phyloP scores from a whole-genome alignment of 2,113 vertebrate species.

The Chloebia gouldiae region DNA sequence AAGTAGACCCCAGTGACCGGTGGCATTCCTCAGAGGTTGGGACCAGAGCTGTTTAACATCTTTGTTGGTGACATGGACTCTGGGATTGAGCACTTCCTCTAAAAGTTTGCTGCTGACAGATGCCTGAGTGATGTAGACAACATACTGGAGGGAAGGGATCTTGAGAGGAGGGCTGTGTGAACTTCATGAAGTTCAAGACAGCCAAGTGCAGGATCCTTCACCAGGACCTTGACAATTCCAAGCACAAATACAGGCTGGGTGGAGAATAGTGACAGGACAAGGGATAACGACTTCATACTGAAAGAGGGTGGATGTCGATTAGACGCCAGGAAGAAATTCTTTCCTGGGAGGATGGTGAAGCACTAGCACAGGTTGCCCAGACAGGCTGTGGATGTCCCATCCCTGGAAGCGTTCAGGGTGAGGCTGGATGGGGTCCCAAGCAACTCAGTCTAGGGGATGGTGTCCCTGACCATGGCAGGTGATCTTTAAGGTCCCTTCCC shows the following conservation, averaged over 20 bases:
- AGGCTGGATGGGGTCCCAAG: background rate
- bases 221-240: background rate
- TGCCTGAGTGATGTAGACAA: background rate
- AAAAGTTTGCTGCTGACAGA: fast-evolving
- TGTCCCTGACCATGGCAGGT: background rate
- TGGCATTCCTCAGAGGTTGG: background rate
- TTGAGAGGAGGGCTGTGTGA: background rate
- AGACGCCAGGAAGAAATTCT: background rate
- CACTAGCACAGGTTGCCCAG: background rate
- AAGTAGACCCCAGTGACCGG: background rate
- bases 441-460: background rate
- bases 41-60: background rate
- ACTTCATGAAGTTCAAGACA: background rate
- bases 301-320: background rate
- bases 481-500: background rate
- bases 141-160: background rate
- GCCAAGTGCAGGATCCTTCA: background rate
- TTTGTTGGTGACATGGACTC: background rate
- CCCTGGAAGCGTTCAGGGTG: background rate
- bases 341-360: background rate
- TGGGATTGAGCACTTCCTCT: background rate
- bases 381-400: background rate
- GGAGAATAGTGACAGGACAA: background rate
- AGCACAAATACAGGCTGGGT: background rate
- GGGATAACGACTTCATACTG: background rate